phyloP scores from a whole-genome alignment of 2,113 vertebrate genomes.

The Bufo bufo region DNA sequence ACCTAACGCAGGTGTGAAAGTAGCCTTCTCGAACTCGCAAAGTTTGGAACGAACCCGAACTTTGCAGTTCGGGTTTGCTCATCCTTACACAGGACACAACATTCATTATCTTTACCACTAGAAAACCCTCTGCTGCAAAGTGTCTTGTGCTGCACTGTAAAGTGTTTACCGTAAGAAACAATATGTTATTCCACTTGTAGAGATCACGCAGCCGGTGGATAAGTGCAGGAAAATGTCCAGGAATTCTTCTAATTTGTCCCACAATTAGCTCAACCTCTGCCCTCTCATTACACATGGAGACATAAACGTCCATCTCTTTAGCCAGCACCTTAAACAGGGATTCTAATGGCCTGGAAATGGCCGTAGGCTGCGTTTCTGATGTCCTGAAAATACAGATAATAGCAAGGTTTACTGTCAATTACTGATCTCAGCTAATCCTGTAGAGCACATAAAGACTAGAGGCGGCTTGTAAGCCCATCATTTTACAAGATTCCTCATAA shows the following conservation, averaged over 20 bases:
- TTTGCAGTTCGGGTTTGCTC: no score
- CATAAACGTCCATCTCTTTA: slow-evolving; percentile 35
- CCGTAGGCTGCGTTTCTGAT: slow-evolving; percentile 64
- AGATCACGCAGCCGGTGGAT: slow-evolving; percentile 60
- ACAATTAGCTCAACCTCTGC: slow-evolving; percentile 63
- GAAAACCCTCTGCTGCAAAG: neutral
- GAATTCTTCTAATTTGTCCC: slow-evolving; percentile 25
- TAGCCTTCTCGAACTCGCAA: no score
- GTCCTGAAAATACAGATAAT: slow-evolving; percentile 71
- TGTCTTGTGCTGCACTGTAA: neutral
- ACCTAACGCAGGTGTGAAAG: no score
- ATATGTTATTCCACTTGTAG: slow-evolving; percentile 1
- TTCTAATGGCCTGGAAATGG: slow-evolving; percentile 65
- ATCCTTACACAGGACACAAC: no score
- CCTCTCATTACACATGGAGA: slow-evolving; percentile 63
- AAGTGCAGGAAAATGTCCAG: neutral
- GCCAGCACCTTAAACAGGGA: slow-evolving; percentile 57
- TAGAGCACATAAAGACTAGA: slow-evolving; percentile 3
- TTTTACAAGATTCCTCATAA: neutral
- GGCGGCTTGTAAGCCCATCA: neutral
- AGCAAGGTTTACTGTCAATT: slow-evolving; percentile 59
- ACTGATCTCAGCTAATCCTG: slow-evolving; percentile 62
- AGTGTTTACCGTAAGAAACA: neutral
- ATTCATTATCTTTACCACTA: no score
- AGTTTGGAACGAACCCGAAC: no score